Evolutionary conservation across 2,888 invertebrate genomes (phyloP).

Genomic region (Cephus rjabovi): DNA sequence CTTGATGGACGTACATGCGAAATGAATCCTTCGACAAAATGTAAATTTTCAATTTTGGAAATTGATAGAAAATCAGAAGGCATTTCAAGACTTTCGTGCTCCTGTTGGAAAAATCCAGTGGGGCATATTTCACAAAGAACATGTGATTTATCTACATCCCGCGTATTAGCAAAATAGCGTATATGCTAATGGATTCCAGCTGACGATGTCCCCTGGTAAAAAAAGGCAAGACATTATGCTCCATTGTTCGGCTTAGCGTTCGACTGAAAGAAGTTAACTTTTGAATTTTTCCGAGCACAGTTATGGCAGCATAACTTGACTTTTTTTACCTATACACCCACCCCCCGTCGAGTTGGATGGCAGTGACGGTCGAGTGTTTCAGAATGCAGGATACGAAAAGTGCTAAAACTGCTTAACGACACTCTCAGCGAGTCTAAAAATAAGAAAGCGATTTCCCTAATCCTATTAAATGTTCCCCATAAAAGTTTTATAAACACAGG

Average conservation of each 20-base stretch:
- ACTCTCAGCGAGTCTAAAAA: slow-evolving; percentile 17
- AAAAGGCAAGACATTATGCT: background rate
- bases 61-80: too few species aligned
- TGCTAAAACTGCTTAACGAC: slow-evolving; percentile 17
- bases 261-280: background rate
- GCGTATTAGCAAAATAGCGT: too few species aligned
- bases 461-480: slow-evolving; percentile 21
- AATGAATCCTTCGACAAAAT: too few species aligned
- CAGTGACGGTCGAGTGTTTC: background rate
- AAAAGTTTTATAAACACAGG: background rate
- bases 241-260: background rate
- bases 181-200: too few species aligned
- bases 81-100: too few species aligned
- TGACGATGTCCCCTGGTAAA: background rate
- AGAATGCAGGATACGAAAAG: slow-evolving; percentile 3
- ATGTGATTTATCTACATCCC: too few species aligned
- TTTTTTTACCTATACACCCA: background rate
- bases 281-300: background rate
- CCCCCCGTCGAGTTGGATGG: background rate
- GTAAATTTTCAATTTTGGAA: too few species aligned
- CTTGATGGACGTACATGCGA: too few species aligned
- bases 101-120: too few species aligned
- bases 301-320: background rate
- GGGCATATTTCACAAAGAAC: too few species aligned
- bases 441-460: slow-evolving; percentile 25